Conservation (phyloP, 1,140 invertebrate genomes). For the Bilobella aurantiaca region DNA sequence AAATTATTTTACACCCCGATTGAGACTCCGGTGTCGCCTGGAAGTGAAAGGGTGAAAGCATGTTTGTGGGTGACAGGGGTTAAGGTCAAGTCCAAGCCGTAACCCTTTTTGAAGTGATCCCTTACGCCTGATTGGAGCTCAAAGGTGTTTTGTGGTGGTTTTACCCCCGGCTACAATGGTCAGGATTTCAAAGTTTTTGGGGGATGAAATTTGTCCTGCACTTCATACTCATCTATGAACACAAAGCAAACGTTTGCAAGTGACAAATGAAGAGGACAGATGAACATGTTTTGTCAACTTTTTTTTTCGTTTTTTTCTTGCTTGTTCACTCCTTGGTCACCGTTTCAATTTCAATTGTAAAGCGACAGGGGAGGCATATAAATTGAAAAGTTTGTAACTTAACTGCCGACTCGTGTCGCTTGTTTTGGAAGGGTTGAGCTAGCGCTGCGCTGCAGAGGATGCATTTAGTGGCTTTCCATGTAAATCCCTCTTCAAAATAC, state of each 20-base stretch:
- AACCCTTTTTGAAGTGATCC: neutral
- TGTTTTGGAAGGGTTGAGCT: neutral
- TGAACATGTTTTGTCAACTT: neutral
- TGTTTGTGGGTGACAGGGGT: neutral
- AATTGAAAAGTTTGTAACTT: too few species aligned
- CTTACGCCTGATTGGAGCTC: neutral
- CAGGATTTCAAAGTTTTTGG: too few species aligned
- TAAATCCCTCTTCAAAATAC: neutral
- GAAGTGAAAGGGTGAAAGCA: neutral
- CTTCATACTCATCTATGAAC: slow-evolving; percentile 14
- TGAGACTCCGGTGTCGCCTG: too few species aligned
- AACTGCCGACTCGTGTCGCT: too few species aligned
- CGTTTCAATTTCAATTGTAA: neutral
- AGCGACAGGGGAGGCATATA: too few species aligned
- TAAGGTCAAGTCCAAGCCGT: neutral
- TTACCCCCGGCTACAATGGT: too few species aligned
- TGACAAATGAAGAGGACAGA: neutral
- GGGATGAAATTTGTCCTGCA: slow-evolving; percentile 17
- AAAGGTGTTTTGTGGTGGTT: slow-evolving; percentile 4
- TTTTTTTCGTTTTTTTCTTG: neutral
- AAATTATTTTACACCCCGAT: too few species aligned
- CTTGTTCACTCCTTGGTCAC: neutral
- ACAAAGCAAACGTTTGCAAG: neutral
- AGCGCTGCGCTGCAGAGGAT: neutral
- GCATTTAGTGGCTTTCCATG: neutral